Percentiles rank a stretch among this genome's conserved stretches.
Evolutionary conservation across 2,888 invertebrate species (phyloP).

Genomic region (Trisateles emortualis): DNA sequence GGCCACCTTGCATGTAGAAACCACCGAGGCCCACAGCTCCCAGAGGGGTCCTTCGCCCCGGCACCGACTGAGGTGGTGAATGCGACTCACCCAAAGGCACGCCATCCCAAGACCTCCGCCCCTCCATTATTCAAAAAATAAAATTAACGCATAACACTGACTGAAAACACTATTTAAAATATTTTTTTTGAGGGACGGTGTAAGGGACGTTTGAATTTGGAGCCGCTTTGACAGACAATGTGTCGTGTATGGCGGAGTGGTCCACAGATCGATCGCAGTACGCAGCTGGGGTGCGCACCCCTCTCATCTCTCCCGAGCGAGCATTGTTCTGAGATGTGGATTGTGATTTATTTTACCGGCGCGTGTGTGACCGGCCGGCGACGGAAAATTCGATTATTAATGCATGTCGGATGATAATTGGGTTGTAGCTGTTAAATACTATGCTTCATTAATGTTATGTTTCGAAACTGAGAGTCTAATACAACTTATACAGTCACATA

Average conservation of each 20-base stretch:
- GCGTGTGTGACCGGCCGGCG: conserved; percentile 61
- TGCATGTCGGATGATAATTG: conserved; percentile 55
- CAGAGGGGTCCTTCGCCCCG: conserved; percentile 91
- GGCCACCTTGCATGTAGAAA: conserved; percentile 93
- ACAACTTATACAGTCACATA: neutral
- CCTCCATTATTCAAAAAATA: conserved; percentile 73
- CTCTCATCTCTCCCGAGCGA: conserved; percentile 74
- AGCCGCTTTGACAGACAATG: conserved; percentile 75
- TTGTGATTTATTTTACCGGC: conserved; percentile 72
- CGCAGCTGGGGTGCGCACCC: conserved; percentile 87
- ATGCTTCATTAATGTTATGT: neutral
- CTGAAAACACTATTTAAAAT: conserved; percentile 48
- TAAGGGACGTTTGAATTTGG: conserved; percentile 57
- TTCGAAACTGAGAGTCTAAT: neutral
- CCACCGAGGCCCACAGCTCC: conserved; percentile 95
- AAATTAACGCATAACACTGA: conserved; percentile 69
- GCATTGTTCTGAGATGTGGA: conserved; percentile 80
- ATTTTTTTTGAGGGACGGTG: conserved; percentile 43
- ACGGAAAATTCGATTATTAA: conserved; percentile 52
- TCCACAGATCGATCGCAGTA: conserved; percentile 82
- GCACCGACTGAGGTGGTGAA: conserved; percentile 88
- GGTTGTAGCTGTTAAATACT: conserved; percentile 32
- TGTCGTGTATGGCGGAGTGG: conserved; percentile 67
- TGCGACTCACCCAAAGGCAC: conserved; percentile 81
- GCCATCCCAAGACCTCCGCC: conserved; percentile 82